Conservation (phyloP, 2,113 vertebrate genomes). For the Elachura formosa region DNA sequence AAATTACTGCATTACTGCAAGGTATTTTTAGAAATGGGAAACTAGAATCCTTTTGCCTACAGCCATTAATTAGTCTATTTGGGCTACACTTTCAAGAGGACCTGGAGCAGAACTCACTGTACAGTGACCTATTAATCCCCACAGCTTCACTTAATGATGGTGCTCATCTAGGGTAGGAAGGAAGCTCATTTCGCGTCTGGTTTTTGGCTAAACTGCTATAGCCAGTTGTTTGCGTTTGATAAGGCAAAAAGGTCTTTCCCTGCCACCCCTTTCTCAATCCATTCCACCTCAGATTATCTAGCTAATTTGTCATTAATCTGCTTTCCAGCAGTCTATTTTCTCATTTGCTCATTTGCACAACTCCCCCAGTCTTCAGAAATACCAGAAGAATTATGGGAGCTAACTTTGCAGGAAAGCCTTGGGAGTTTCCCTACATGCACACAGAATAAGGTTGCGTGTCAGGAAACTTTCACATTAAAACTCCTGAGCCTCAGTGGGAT, state of each 20-base stretch:
- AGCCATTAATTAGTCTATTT: constrained; percentile 29
- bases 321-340: neutral
- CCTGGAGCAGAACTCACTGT: neutral
- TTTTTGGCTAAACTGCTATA: neutral
- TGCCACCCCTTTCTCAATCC: neutral
- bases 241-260: neutral
- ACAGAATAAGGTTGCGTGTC: neutral
- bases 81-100: neutral
- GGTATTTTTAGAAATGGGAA: constrained; percentile 28
- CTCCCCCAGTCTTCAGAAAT: neutral
- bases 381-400: neutral
- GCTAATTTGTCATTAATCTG: neutral
- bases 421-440: neutral
- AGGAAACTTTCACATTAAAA: neutral
- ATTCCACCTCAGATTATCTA: neutral
- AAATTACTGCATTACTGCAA: constrained; percentile 8
- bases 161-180: neutral
- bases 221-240: neutral
- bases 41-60: neutral
- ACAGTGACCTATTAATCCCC: neutral
- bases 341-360: neutral
- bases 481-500: neutral
- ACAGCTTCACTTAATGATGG: neutral
- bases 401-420: neutral
- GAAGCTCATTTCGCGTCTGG: neutral